Base-by-base conservation (phyloP, 2,113 vertebrate species). In the Nothobranchius kuhntae region DNA sequence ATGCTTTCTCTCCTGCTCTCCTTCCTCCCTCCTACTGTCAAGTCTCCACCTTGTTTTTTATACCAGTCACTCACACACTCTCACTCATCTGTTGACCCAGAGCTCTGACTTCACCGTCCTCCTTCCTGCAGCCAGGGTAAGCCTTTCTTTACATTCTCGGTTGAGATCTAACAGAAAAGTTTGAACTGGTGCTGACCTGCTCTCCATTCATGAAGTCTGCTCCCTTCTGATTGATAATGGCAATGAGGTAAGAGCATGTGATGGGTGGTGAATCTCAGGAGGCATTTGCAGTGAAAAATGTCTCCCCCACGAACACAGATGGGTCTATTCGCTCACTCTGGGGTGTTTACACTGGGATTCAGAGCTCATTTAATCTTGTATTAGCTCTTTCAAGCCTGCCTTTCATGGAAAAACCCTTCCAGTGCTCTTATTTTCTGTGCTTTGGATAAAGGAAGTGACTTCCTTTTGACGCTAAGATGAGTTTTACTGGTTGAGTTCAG, bases 31-130 rank as follows among this genome's bases (percentile, higher is more conserved):
- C 56, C 60, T 53, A n/a, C 53, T 66, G 68, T 71, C 42, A 75
- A 81, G 80, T 82, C 87, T 85, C 86, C 84, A 83, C 86, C 85
- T 87, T 42, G 3, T 53, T 53, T 53, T 75, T 63, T 59, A 45
- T 60, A 55, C 7, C 55, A 80, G 68, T 62, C 71, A 50, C 75
- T 73, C 67, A 56, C 64, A 79, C 77, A 73, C 83, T 70, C 83
- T 80, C 82, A 71, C 83, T 87, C 83, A 71, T 68, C 75, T 47
- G 13, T 6, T 7, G 4, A 38, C 45, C 15, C 3, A 26, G 44
- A 17, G 45, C 75, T 57, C 47, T 58, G 61, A 75, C 13, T 77
- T 45, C 74, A 38, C 67, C 71, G 55, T 54, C 61, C 54, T 42
- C 57, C 68, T 74, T 42, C 30, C 8, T 57, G 47, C 36, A 57